Base-by-base conservation (phyloP, 2,797 vertebrate genomes). In the Glossophaga mutica region DNA sequence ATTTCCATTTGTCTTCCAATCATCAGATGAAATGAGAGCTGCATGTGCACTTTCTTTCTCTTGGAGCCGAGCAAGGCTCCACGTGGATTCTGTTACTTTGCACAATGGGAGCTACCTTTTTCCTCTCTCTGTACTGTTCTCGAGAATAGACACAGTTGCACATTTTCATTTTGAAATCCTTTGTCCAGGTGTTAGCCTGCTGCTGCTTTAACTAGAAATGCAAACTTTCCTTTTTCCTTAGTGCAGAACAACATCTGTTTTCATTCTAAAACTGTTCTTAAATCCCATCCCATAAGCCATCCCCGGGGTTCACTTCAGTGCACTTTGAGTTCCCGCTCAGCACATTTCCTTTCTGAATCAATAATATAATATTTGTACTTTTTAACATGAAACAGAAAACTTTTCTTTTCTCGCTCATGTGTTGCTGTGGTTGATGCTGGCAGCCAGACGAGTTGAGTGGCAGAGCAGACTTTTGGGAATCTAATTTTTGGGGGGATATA, bases 341-440 rank as follows among this genome's bases (percentile, higher is more conserved):
- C 93, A 94, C 87, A 97, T 97, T 98, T 98, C 70, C 91, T 97
- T 87, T 95, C 86, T 92, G 96, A 98, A 97, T 97, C 94, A 0
- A 96, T 98, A 98, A 90, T 87, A 48, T 67, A 93, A 94, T 97
- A 98, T 94, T 96, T 97, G 95, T 73, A 5, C 92, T 92, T 74
- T 95, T 97, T 77, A 97, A 97, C 82, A 71, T 95, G 97, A 97
- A 94, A 39, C 86, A 85, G 92, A 97, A 91, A 84, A 70, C 16
- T 79, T 83, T 42, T 11, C 8, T 79, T 62, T 74, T 87, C 50
- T 62, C 14, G 29, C 15, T 46, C 77, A 16, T 19, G 71, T 19
- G 65, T 15, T 68, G 37, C 3, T 39, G 57, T 32, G 87, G 42
- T 50, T 68, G 4, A 9, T 12, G n/a, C 10, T 52, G 84, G 71